Evolutionary conservation across 2,113 vertebrate genomes (phyloP).

Genomic region (Rhabdomys dilectus): DNA sequence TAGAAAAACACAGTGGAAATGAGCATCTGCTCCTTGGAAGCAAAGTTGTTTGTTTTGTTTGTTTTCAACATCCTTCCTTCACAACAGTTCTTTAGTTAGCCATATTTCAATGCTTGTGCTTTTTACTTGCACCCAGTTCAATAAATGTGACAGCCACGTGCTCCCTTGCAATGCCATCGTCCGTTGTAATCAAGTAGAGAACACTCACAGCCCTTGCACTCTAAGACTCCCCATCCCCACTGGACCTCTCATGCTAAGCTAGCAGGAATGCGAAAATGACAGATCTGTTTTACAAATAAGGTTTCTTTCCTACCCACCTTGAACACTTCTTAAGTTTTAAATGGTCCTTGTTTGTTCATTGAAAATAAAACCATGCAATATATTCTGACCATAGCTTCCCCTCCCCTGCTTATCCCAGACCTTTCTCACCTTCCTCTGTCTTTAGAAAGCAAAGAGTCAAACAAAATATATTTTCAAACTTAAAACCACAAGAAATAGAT

Average conservation of each 20-base stretch:
- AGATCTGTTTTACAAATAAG: background rate
- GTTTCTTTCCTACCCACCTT: background rate
- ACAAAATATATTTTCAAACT: background rate
- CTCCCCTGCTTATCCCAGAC: background rate
- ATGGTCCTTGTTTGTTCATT: background rate
- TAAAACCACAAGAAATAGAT: background rate
- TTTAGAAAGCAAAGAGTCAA: background rate
- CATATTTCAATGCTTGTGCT: background rate
- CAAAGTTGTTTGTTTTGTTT: background rate
- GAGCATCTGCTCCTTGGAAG: background rate
- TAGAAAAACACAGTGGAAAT: background rate
- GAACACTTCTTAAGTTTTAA: background rate
- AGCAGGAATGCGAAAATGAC: background rate
- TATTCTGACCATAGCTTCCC: background rate
- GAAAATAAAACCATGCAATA: background rate
- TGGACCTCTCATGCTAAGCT: background rate
- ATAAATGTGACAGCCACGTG: background rate
- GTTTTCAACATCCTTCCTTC: background rate
- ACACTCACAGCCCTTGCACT: too few species aligned
- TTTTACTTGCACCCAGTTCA: background rate
- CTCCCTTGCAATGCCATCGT: background rate
- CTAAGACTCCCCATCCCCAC: rapidly evolving
- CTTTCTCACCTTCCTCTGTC: background rate
- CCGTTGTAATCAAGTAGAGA: background rate
- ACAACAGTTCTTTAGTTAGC: background rate